Evolutionary conservation across 2,113 vertebrate genomes (phyloP), one percentile per base, ranked within the genome.

Genomic region (Stigmatopora nigra): DNA sequence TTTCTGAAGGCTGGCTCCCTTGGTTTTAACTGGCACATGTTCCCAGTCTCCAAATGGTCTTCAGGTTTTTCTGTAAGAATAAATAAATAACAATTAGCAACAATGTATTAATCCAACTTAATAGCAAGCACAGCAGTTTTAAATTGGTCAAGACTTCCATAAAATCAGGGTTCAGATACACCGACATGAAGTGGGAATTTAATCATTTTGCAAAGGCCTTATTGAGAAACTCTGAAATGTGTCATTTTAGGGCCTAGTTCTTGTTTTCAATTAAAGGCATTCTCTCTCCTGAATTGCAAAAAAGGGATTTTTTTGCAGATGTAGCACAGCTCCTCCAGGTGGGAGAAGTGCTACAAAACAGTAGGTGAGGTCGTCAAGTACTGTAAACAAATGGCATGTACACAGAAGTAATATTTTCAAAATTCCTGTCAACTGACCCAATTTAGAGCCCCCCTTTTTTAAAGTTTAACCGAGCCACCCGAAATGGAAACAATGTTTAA

Each of bases 231-330:
- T 95, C 92, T 92, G 52, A 97, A 88, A 73, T 96, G 98, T 76
- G 93, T 92, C 97, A 99, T 98, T 88, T 97, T 97, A 82, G 98
- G 95, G 93, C 96, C 94, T 0, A 96, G 95, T 78, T 96, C 87
- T n/a, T n/a, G n/a, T 41, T 41, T 41, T 41, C 9, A 41, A 41
- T 41, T 7, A 41, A 41, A 8, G 38, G 9, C 9, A 41, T 41
- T 41, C 9, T 41, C 9, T 7, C 38, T n/a, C n/a, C 38, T 7
- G 38, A 41, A 10, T 41, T 41, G 1, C 38, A 41, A 41, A 41
- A 41, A 10, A n/a, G 38, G 38, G 38, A 4, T 41, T 41, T 41
- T 10, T 31, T 31, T 31, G 25, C 25, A 31, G n/a, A n/a, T n/a
- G n/a, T n/a, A n/a, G n/a, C n/a, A n/a, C n/a, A n/a, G n/a, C n/a